phyloP scores from a whole-genome alignment of 2,888 invertebrate genomes.

The Aplocera efformata region DNA sequence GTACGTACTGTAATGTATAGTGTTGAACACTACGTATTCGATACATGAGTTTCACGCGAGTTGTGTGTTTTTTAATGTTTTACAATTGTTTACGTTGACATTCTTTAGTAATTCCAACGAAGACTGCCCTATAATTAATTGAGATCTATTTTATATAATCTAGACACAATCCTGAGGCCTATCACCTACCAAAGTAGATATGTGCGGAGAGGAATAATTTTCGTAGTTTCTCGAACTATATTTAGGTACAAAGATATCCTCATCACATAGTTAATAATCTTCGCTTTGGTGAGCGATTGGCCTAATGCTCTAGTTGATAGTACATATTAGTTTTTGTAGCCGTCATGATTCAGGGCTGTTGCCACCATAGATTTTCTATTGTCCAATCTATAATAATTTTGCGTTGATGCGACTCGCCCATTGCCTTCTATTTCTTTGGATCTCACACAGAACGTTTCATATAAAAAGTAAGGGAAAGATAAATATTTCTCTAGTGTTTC shows the following conservation, averaged over 20 bases:
- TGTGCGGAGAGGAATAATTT: conserved; percentile 5
- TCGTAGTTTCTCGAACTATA: conserved; percentile 5
- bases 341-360: no score
- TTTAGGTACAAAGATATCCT: not conserved
- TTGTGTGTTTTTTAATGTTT: conserved; percentile 64
- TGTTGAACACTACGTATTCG: conserved; percentile 47
- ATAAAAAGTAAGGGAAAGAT: no score
- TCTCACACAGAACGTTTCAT: no score
- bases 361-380: conserved; percentile 1
- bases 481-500: no score
- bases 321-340: not conserved
- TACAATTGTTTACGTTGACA: conserved; percentile 68
- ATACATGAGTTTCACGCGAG: conserved; percentile 51
- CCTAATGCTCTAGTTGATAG: not conserved
- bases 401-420: no score
- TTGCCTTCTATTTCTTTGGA: no score
- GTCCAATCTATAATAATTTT: not conserved
- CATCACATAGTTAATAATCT: no score
- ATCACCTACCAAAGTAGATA: no score
- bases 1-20: conserved; percentile 49
- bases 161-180: conserved; percentile 70
- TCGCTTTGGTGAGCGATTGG: no score
- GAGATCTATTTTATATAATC: conserved; percentile 78
- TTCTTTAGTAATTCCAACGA: conserved; percentile 76
- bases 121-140: conserved; percentile 80